Percentiles rank a stretch among this genome's conserved stretches.
These are phyloP conservation scores for Aphaenogaster floridana DNA, from an alignment of 1,140 invertebrate genomes.

Conservation along the genomic window DNA sequence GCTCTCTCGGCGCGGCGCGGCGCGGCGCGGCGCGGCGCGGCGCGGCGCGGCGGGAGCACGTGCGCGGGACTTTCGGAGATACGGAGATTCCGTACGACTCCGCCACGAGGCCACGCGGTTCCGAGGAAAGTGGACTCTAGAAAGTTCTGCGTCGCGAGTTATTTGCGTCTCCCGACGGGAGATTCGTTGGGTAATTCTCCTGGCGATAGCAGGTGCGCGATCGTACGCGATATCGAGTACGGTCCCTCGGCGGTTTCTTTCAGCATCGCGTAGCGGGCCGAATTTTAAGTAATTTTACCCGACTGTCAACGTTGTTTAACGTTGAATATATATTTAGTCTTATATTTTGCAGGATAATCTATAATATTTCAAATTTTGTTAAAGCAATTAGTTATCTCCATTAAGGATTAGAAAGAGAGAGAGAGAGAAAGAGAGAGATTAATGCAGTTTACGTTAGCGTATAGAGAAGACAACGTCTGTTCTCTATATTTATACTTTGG, in stretches of 20 bases:
- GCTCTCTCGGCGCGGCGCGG: neutral
- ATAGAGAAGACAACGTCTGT: neutral
- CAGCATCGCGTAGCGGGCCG: neutral
- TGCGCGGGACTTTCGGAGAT: constrained; percentile 22
- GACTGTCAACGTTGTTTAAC: neutral
- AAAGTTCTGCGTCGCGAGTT: constrained; percentile 43
- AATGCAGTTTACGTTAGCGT: too few relatives aligned
- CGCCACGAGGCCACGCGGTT: neutral
- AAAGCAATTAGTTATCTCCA: neutral
- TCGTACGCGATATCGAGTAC: neutral
- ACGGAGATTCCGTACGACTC: constrained; percentile 7
- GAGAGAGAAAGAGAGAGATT: neutral
- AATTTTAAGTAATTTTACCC: neutral
- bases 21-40: too few relatives aligned
- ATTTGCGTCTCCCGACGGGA: constrained; percentile 14
- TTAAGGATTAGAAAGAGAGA: neutral
- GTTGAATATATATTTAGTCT: neutral
- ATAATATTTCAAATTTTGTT: neutral
- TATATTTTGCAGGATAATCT: neutral
- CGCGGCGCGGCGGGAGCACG: neutral
- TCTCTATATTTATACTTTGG: neutral
- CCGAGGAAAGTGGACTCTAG: constrained; percentile 50
- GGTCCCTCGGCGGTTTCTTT: neutral
- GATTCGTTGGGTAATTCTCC: constrained; percentile 33
- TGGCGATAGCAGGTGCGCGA: neutral